Evolutionary conservation across 2,888 invertebrate genomes (phyloP).

Genomic region (Sinhomidia bicolor): DNA sequence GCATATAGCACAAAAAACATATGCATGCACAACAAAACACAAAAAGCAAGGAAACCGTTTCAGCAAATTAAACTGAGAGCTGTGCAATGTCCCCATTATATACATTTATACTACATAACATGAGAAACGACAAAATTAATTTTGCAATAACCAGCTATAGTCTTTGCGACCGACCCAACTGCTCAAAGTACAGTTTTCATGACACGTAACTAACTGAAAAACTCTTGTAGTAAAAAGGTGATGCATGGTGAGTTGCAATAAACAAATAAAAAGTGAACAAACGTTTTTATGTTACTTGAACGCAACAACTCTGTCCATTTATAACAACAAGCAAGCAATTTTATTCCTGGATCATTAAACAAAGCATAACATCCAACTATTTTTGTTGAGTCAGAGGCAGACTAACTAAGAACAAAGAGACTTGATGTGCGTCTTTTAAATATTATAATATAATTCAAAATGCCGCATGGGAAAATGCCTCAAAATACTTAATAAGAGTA

Average conservation of each 20-base stretch:
- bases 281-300: background rate
- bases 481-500: no score
- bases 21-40: background rate
- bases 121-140: conserved; percentile 21
- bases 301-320: background rate
- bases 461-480: no score
- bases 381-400: no score
- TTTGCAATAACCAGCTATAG: conserved; percentile 10
- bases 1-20: background rate
- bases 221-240: background rate
- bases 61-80: conserved; percentile 18
- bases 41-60: background rate
- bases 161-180: background rate
- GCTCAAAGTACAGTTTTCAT: background rate
- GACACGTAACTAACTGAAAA: background rate
- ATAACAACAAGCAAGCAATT: no score
- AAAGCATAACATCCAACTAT: no score
- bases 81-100: no score
- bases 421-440: no score
- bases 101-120: background rate
- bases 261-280: background rate
- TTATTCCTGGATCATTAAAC: no score
- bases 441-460: no score
- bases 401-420: no score
- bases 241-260: no score